These are phyloP conservation scores for Scaeva pyrastri DNA, from an alignment of 2,888 invertebrate genomes.

Conservation along the genomic window DNA sequence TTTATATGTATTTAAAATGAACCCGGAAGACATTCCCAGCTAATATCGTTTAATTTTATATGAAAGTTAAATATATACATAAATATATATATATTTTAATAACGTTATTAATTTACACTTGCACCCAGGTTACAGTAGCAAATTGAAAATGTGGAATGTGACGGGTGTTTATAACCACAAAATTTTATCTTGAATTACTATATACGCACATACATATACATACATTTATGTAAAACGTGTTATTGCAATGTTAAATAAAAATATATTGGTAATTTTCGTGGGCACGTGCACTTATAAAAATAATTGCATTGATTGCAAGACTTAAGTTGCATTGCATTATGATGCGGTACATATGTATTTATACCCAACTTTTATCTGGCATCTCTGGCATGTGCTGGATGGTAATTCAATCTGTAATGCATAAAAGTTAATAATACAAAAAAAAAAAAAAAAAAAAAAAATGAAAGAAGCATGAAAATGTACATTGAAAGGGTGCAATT, in stretches of 20 bases:
- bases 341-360: too few relatives aligned
- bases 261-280: constrained; percentile 48
- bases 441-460: background rate
- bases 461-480: constrained; percentile 56
- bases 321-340: constrained; percentile 24
- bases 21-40: background rate
- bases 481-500: constrained; percentile 68
- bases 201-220: background rate
- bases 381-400: constrained; percentile 39
- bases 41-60: background rate
- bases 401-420: constrained; percentile 51
- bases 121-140: constrained; percentile 3
- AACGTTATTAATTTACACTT: background rate
- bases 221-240: too few relatives aligned
- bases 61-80: background rate
- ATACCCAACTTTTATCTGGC: constrained; percentile 60
- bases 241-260: constrained; percentile 40
- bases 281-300: constrained; percentile 70
- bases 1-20: background rate
- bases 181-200: constrained; percentile 57
- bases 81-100: background rate
- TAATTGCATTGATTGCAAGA: constrained; percentile 68
- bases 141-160: background rate
- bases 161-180: constrained; percentile 66
- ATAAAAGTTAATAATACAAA: background rate